Evolutionary conservation across 1,140 invertebrate genomes (phyloP).

Genomic region (Euborellia annulipes): DNA sequence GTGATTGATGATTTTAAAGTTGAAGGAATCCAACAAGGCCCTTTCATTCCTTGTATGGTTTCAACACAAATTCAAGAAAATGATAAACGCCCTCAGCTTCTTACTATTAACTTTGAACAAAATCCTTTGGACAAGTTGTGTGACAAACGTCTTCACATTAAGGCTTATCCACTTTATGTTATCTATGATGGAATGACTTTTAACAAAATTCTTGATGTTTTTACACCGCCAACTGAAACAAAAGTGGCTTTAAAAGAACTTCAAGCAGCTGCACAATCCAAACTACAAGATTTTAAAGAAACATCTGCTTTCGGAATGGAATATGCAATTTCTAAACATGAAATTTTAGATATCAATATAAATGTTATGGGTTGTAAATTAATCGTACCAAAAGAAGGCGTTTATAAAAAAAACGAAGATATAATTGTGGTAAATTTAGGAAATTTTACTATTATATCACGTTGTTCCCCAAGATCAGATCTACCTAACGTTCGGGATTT

Average conservation of each 20-base stretch:
- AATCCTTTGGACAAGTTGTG: constrained; percentile 72
- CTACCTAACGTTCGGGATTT: constrained; percentile 34
- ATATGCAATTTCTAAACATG: constrained; percentile 76
- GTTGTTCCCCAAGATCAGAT: constrained; percentile 28
- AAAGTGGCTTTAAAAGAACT: constrained; percentile 24
- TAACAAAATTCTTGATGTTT: constrained; percentile 61
- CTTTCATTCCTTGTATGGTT: too few species aligned
- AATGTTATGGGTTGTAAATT: constrained; percentile 76
- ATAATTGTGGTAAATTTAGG: constrained; percentile 73
- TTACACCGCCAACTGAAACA: constrained; percentile 47
- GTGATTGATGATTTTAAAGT: too few species aligned
- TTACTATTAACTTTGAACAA: constrained; percentile 68
- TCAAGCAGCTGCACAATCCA: constrained; percentile 66
- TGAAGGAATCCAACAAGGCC: too few species aligned
- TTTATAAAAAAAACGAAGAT: constrained; percentile 42
- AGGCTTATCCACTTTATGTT: constrained; percentile 63
- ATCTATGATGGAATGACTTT: constrained; percentile 83
- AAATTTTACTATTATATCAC: constrained; percentile 51
- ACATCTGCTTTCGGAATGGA: constrained; percentile 81
- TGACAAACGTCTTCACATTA: constrained; percentile 62
- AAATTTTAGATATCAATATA: constrained; percentile 71
- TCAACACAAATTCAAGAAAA: too few species aligned
- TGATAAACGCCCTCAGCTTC: constrained; percentile 1
- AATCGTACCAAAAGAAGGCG: constrained; percentile 72
- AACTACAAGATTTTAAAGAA: constrained; percentile 75